A percentile compares a stretch with the other conserved stretches of the same genome.
phyloP scores from a whole-genome alignment of 2,888 invertebrate species.

The Diarsia brunnea region DNA sequence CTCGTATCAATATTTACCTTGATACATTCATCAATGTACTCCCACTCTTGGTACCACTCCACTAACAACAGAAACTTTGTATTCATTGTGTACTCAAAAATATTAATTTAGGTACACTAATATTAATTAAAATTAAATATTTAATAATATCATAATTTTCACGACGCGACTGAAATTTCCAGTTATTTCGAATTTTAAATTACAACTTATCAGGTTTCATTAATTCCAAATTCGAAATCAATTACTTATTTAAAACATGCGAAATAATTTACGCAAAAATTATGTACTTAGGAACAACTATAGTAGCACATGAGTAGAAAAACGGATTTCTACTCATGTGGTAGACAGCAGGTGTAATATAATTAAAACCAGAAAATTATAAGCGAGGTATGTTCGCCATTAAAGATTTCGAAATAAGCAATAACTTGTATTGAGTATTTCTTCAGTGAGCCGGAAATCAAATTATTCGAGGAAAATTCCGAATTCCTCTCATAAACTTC shows the following conservation, averaged over 20 bases:
- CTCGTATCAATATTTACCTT: constrained; percentile 79
- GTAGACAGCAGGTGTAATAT: neutral
- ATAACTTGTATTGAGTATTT: constrained; percentile 52
- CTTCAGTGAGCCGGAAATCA: constrained; percentile 43
- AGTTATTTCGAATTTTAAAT: constrained; percentile 50
- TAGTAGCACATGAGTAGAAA: too few species aligned
- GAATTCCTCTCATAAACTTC: constrained; percentile 41
- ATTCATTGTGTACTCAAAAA: constrained; percentile 67
- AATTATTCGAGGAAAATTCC: constrained; percentile 35
- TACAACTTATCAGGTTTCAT: neutral
- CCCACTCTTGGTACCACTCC: constrained; percentile 87
- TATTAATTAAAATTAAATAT: constrained; percentile 4
- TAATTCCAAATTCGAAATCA: constrained; percentile 47
- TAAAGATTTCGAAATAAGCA: constrained; percentile 14
- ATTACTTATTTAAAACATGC: neutral
- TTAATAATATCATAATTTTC: neutral
- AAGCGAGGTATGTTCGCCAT: neutral
- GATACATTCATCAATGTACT: constrained; percentile 81
- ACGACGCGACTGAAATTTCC: neutral
- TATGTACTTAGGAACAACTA: neutral
- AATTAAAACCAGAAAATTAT: neutral
- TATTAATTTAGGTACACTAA: neutral
- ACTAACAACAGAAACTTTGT: constrained; percentile 76
- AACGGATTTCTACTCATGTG: too few species aligned
- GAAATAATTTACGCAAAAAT: neutral